Percentiles rank a stretch among this genome's conserved stretches.
Conservation (phyloP, 1,140 invertebrate genomes). For the Bactericera cockerelli region DNA sequence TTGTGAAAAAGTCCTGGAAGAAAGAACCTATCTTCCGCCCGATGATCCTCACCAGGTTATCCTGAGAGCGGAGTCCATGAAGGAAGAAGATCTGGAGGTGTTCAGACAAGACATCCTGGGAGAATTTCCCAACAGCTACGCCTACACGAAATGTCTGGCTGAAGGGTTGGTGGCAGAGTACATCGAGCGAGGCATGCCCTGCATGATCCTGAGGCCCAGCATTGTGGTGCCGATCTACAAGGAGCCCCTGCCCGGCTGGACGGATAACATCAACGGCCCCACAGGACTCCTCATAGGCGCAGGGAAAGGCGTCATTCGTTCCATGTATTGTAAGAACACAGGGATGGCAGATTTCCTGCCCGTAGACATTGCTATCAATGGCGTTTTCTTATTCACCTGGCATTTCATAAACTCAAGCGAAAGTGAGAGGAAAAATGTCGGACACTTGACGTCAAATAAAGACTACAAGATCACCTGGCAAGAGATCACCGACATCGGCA, state of each 20-base stretch:
- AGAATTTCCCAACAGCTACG: constrained; percentile 59
- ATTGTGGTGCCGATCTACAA: constrained; percentile 45
- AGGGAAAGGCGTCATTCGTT: constrained; percentile 71
- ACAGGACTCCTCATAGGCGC: constrained; percentile 52
- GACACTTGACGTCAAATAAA: background rate
- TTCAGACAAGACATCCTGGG: constrained; percentile 41
- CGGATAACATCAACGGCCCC: constrained; percentile 82
- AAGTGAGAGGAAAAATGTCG: background rate
- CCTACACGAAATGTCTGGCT: constrained; percentile 53
- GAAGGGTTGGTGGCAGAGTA: constrained; percentile 45
- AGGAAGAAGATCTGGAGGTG: constrained; percentile 43
- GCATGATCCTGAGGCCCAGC: constrained; percentile 47
- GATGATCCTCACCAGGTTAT: constrained; percentile 51
- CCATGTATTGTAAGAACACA: constrained; percentile 57
- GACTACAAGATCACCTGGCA: constrained; percentile 52
- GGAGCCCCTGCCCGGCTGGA: constrained; percentile 65
- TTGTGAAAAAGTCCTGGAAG: constrained; percentile 46
- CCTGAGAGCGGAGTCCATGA: constrained; percentile 49
- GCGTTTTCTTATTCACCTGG: constrained; percentile 15
- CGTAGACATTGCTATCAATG: constrained; percentile 71
- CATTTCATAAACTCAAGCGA: background rate
- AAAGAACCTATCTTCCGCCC: constrained; percentile 44
- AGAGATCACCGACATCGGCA: constrained; percentile 55
- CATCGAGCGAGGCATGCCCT: constrained; percentile 40
- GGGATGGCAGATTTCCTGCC: constrained; percentile 69